Percentiles rank a stretch among this genome's conserved stretches.
Conservation (phyloP, 2,797 vertebrate species). For the Gymnopithys bicolor region DNA sequence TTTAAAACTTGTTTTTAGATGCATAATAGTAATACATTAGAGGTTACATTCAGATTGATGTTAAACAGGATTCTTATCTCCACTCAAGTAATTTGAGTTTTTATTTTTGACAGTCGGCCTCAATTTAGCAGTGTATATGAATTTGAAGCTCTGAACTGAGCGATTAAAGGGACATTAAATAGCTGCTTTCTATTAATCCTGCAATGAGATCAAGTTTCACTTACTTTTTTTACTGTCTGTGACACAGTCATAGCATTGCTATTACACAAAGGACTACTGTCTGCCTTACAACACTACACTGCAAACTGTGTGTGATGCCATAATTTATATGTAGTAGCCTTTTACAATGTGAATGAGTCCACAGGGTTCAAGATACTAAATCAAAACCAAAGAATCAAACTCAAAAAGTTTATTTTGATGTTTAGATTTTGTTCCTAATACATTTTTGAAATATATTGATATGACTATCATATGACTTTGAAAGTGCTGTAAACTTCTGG, state of each 20-base stretch:
- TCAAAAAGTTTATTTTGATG: background rate
- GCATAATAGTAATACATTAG: background rate
- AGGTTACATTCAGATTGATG: background rate
- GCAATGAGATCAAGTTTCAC: background rate
- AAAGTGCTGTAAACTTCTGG: background rate
- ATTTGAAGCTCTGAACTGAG: background rate
- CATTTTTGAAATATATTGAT: background rate
- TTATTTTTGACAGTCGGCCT: background rate
- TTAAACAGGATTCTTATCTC: background rate
- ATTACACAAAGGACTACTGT: background rate
- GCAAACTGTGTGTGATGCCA: background rate
- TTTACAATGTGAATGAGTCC: background rate
- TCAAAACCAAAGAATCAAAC: background rate
- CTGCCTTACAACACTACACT: background rate
- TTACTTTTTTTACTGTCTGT: background rate
- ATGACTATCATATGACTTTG: background rate
- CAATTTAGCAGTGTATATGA: background rate
- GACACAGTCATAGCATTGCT: background rate
- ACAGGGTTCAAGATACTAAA: background rate
- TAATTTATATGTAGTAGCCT: background rate
- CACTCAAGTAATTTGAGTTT: slow-evolving; percentile 2
- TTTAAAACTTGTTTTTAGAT: background rate
- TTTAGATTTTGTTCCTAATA: background rate
- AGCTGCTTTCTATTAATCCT: slow-evolving; percentile 10
- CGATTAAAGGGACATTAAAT: slow-evolving; percentile 12